phyloP scores from a whole-genome alignment of 1,140 invertebrate genomes.

The Polyergus mexicanus region DNA sequence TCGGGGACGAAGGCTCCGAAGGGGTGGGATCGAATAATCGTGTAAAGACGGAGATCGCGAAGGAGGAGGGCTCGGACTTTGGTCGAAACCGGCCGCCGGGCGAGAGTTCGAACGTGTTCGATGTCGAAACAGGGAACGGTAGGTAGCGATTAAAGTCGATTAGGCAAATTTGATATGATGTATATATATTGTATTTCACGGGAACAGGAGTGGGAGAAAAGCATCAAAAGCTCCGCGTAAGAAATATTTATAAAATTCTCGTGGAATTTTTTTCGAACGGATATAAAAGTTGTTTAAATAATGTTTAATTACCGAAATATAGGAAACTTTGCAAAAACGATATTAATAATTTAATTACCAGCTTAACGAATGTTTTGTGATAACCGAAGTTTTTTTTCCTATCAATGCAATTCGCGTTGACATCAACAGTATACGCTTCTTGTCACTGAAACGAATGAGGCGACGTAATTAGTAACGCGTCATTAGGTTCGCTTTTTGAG shows the following conservation, averaged over 20 bases:
- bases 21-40: conserved; percentile 17
- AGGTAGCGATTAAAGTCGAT: conserved; percentile 13
- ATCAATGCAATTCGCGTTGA: conserved; percentile 26
- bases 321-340: neutral
- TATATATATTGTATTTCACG: neutral
- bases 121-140: conserved; percentile 58
- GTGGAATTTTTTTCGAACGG: neutral
- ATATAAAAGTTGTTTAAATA: neutral
- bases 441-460: conserved; percentile 20
- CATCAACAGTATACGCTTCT: conserved; percentile 23
- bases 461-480: conserved; percentile 35
- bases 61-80: neutral
- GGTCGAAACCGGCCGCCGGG: neutral
- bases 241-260: conserved; percentile 8
- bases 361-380: neutral
- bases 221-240: neutral
- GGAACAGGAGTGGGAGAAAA: neutral
- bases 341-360: neutral
- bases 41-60: conserved; percentile 13
- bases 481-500: conserved; percentile 49
- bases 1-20: conserved; percentile 18
- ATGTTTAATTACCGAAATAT: neutral
- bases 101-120: conserved; percentile 34
- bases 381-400: neutral
- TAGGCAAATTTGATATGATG: neutral